Conservation (phyloP, 2,113 vertebrate species). For the Onychostoma macrolepis region DNA sequence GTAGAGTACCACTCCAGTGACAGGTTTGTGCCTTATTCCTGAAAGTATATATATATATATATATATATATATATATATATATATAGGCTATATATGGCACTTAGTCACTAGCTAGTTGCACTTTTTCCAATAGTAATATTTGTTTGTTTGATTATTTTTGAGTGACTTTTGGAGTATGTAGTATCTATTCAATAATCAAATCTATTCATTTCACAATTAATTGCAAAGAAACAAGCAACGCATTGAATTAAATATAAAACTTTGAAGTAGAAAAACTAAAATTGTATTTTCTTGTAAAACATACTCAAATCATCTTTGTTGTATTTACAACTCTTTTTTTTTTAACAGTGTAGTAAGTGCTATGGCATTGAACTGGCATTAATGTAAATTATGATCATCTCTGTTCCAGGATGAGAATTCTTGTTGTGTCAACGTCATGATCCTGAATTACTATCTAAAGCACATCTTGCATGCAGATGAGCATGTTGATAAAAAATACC, state of each 20-base stretch:
- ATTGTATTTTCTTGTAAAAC: no score
- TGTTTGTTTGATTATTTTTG: background rate
- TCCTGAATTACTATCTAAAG: constrained; percentile 69
- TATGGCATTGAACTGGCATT: background rate
- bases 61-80: no score
- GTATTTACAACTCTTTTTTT: no score
- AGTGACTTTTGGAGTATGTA: background rate
- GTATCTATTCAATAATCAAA: background rate
- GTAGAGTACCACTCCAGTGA: no score
- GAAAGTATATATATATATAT: no score
- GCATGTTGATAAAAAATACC: constrained; percentile 51
- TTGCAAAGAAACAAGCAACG: background rate
- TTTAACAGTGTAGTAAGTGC: background rate
- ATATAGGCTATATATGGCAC: no score
- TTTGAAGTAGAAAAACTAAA: no score
- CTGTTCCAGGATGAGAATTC: constrained; percentile 65
- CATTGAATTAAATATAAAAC: no score
- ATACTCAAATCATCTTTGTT: no score
- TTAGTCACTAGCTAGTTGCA: no score
- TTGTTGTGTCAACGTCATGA: constrained; percentile 80
- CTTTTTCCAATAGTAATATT: background rate
- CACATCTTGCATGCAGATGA: constrained; percentile 64
- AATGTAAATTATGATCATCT: background rate
- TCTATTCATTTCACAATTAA: background rate
- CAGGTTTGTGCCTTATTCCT: no score